Evolutionary conservation across 2,888 invertebrate genomes (phyloP).

Genomic region (Eupithecia vulgata): DNA sequence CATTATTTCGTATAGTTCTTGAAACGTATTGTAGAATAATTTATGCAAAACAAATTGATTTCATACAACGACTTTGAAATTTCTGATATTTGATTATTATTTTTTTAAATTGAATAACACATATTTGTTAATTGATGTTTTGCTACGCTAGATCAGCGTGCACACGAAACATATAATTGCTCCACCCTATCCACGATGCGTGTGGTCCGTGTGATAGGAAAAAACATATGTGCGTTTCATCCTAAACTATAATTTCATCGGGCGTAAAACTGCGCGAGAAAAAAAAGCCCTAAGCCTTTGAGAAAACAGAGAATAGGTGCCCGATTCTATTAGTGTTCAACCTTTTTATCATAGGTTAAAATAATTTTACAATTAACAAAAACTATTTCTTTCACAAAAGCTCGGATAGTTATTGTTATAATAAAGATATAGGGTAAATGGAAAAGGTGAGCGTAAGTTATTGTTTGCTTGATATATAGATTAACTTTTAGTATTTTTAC

Average conservation of each 20-base stretch:
- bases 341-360: background rate
- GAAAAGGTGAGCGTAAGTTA: background rate
- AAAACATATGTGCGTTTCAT: too few relatives aligned
- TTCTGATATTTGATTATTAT: background rate
- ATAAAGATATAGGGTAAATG: background rate
- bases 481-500: background rate
- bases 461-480: conserved; percentile 1
- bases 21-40: too few relatives aligned
- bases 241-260: too few relatives aligned
- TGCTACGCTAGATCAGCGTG: too few relatives aligned
- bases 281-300: background rate
- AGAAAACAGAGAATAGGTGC: background rate
- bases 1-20: too few relatives aligned
- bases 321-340: background rate
- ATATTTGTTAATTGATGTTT: background rate
- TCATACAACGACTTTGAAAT: background rate
- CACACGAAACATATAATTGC: too few relatives aligned
- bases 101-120: background rate
- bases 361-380: background rate
- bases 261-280: too few relatives aligned
- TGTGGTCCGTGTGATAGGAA: too few relatives aligned
- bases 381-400: background rate
- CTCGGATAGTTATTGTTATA: background rate
- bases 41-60: too few relatives aligned
- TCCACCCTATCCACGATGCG: too few relatives aligned